Evolutionary conservation across 1,140 invertebrate genomes (phyloP), one percentile per base, ranked within the genome.

Genomic region (Stenopsyche tienmushanensis): DNA sequence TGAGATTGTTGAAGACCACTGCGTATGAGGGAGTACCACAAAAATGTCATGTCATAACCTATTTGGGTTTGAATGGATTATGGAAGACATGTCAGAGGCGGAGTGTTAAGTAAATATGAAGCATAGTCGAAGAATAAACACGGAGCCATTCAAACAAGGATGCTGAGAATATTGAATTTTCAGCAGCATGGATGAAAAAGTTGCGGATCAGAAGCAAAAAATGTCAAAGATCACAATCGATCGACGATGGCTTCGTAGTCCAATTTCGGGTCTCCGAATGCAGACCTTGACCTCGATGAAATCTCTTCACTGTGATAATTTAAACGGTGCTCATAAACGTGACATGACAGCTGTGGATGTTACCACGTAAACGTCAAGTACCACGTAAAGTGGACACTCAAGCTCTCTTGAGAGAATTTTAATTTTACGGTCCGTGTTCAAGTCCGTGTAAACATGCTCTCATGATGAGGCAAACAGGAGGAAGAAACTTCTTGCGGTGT

Each of bases 61-160:
- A 47, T 47, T 47, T 20, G 44, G n/a, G 44, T 47, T 47, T 47
- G 44, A 47, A 47, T 47, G 44, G 44, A 47, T 47, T 47, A 47
- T 47, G 44, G 44, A 20, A 47, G 44, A 47, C 44, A 20, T 15
- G 44, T 47, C 44, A 47, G 44, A 15, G 44, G 10, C 8, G 44
- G 44, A 47, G 44, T 47, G 44, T 20, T 8, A 20, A 20, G 44
- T 47, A 47, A 47, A 47, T 47, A 47, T 34, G 29, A 34, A 13
- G 13, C 5, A 47, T 15, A 47, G 7, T 39, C 10, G 44, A 47
- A 47, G 17, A 47, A 47, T 47, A 47, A 47, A 47, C 17, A 47
- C 8, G 18, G 34, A 8, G 7, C 7, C 34, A 39, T 39, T 39
- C n/a, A 8, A 8, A 39, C 7, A 39, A 39, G n/a, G n/a, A n/a